These are phyloP conservation scores for Helicorthomorpha holstii DNA, from an alignment of 1,140 invertebrate species.

Conservation along the genomic window DNA sequence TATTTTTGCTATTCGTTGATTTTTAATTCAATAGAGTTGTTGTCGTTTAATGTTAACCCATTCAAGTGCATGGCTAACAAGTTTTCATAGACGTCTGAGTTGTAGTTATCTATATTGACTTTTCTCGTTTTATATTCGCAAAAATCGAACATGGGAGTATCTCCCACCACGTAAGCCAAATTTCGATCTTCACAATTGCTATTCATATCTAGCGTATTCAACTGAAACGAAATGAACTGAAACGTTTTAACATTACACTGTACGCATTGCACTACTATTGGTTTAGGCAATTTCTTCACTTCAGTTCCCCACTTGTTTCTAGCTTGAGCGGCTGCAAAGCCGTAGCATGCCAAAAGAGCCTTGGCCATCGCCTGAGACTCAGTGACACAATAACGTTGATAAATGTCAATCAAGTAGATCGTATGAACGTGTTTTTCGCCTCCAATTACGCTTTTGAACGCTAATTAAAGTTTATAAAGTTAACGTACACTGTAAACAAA, in stretches of 20 bases:
- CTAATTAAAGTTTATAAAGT: neutral
- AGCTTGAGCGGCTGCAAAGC: constrained; percentile 44
- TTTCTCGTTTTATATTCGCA: constrained; percentile 41
- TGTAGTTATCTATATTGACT: constrained; percentile 50
- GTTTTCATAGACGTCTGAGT: constrained; percentile 54
- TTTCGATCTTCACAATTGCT: constrained; percentile 46
- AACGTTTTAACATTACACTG: constrained; percentile 53
- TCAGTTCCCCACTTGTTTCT: constrained; percentile 48
- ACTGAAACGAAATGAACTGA: constrained; percentile 62
- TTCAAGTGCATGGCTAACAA: constrained; percentile 59
- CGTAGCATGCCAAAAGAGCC: constrained; percentile 34
- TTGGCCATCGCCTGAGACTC: constrained; percentile 35
- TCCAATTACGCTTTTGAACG: neutral
- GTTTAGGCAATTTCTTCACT: constrained; percentile 46
- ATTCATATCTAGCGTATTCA: constrained; percentile 72
- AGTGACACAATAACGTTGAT: constrained; percentile 44
- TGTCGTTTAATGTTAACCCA: no score
- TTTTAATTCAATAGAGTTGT: no score
- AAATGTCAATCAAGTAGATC: constrained; percentile 15
- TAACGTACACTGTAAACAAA: neutral
- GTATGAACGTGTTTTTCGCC: neutral
- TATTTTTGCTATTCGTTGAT: no score
- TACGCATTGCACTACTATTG: constrained; percentile 61
- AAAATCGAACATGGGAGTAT: constrained; percentile 44
- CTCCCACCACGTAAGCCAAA: constrained; percentile 51